Conservation (phyloP, 2,797 vertebrate species). For the Danio jaintianensis region DNA sequence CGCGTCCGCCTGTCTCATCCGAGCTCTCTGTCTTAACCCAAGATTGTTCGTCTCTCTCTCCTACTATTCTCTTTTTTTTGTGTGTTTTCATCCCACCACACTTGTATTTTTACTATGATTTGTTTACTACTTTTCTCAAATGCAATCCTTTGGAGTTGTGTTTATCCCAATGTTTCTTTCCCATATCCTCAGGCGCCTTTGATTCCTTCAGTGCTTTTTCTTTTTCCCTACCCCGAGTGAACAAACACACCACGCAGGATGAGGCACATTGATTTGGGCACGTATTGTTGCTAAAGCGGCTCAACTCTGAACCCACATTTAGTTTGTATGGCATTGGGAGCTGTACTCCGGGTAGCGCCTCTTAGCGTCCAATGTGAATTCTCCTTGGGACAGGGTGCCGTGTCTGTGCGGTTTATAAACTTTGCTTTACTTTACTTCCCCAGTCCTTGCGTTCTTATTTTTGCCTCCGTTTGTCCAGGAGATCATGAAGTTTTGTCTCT, state of each 20-base stretch:
- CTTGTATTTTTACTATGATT: slow-evolving; percentile 52
- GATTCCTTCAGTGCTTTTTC: not conserved
- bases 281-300: slow-evolving; percentile 35
- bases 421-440: slow-evolving; percentile 47
- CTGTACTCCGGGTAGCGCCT: slow-evolving; percentile 25
- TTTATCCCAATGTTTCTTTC: not conserved
- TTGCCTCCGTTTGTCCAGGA: slow-evolving; percentile 42
- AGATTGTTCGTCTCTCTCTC: slow-evolving; percentile 5
- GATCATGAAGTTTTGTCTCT: slow-evolving; percentile 41
- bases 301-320: slow-evolving; percentile 28
- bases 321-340: slow-evolving; percentile 44
- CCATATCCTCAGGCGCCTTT: not conserved
- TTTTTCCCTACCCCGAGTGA: slow-evolving; percentile 6
- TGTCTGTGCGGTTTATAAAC: slow-evolving; percentile 24
- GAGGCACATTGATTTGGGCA: slow-evolving; percentile 11
- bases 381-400: slow-evolving; percentile 32
- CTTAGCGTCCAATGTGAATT: slow-evolving; percentile 42
- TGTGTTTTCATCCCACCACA: slow-evolving; percentile 19
- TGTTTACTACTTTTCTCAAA: slow-evolving; percentile 50
- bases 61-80: not conserved
- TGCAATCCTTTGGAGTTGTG: slow-evolving; percentile 4
- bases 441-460: slow-evolving; percentile 21
- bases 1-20: slow-evolving; percentile 59
- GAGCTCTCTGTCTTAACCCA: slow-evolving; percentile 52
- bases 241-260: slow-evolving; percentile 31